phyloP scores from a whole-genome alignment of 1,140 invertebrate genomes.

The Tetranychus urticae region DNA sequence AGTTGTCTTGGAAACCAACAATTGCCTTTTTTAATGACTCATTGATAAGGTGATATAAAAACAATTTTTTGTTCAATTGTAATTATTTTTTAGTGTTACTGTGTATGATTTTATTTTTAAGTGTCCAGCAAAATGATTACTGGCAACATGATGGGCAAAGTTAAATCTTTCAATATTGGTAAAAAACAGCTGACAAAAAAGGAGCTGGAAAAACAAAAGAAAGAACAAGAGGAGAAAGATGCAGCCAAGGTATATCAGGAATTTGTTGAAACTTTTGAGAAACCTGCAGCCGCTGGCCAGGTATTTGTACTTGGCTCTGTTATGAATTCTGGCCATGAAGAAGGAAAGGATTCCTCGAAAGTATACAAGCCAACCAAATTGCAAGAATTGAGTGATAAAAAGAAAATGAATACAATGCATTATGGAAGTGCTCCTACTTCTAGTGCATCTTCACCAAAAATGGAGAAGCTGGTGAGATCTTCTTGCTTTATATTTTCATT shows the following conservation, averaged over 20 bases:
- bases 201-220: constrained; percentile 10
- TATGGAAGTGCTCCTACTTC: neutral
- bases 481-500: neutral
- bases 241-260: constrained; percentile 63
- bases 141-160: neutral
- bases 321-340: constrained; percentile 75
- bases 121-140: neutral
- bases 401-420: constrained; percentile 22
- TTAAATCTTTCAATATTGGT: neutral
- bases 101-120: too few species aligned
- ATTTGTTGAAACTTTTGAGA: constrained; percentile 90
- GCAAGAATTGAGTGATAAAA: constrained; percentile 30
- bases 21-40: too few species aligned
- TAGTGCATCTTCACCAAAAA: neutral
- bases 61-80: too few species aligned
- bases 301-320: constrained; percentile 91
- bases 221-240: constrained; percentile 13
- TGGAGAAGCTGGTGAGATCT: neutral
- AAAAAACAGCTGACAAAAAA: constrained; percentile 1
- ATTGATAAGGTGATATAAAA: too few species aligned
- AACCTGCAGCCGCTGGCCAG: constrained; percentile 52
- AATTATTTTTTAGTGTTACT: too few species aligned
- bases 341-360: constrained; percentile 57
- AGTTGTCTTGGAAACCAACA: too few species aligned
- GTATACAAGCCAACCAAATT: constrained; percentile 77